Evolutionary conservation across 2,888 invertebrate genomes (phyloP).

Genomic region (Hydrotaea diabolus): DNA sequence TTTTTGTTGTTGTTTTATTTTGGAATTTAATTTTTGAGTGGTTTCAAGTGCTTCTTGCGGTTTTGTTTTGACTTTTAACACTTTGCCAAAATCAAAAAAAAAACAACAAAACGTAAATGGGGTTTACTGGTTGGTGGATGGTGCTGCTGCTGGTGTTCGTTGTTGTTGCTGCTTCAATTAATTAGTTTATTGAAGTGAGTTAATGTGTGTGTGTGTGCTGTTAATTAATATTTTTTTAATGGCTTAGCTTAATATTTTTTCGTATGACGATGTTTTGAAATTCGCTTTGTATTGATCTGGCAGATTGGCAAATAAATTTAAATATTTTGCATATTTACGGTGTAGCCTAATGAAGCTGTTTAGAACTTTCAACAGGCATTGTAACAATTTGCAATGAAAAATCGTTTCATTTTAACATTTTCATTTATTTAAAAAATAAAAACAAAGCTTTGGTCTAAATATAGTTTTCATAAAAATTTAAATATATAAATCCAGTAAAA

Average conservation of each 20-base stretch:
- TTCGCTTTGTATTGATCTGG: background rate
- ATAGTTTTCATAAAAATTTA: too few species aligned
- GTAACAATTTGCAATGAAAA: too few species aligned
- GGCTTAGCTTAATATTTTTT: background rate
- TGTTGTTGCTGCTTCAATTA: background rate
- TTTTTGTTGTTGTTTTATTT: constrained; percentile 15
- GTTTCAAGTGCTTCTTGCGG: constrained; percentile 13
- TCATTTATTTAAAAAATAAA: too few species aligned
- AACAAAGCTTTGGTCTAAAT: too few species aligned
- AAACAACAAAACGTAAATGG: too few species aligned
- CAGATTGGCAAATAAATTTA: background rate
- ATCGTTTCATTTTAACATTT: too few species aligned
- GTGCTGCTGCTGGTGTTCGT: constrained; percentile 7
- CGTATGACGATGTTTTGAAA: background rate
- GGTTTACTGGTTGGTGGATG: background rate
- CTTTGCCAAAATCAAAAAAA: constrained; percentile 19
- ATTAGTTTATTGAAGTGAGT: constrained; percentile 5
- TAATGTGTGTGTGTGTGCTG: constrained; percentile 30
- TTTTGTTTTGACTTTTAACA: constrained; percentile 36
- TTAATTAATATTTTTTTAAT: constrained; percentile 38
- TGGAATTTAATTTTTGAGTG: background rate
- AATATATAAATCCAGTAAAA: too few species aligned
- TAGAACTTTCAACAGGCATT: too few species aligned
- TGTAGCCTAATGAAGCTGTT: background rate
- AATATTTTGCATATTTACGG: background rate